These are phyloP conservation scores for Zaprionus vittiger DNA, from an alignment of 1,140 invertebrate species.

Conservation along the genomic window DNA sequence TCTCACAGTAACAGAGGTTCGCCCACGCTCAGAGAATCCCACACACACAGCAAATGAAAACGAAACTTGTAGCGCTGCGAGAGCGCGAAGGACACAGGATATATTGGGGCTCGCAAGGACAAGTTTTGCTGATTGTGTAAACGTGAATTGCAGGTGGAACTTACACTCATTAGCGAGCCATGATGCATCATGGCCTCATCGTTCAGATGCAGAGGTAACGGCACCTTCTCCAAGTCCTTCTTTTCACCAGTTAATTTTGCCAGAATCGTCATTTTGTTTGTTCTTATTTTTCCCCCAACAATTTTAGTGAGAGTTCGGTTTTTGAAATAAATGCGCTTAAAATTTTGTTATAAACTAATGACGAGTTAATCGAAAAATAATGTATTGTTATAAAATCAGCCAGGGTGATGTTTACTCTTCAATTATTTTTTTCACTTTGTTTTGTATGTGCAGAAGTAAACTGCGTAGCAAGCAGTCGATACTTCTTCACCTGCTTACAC, in stretches of 20 bases:
- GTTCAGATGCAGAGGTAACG: slow-evolving; percentile 87
- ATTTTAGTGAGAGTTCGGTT: slow-evolving; percentile 14
- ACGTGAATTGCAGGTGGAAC: slow-evolving; percentile 36
- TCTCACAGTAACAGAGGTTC: slow-evolving; percentile 21
- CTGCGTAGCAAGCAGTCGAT: slow-evolving; percentile 31
- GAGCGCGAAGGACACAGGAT: slow-evolving; percentile 53
- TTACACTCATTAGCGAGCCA: slow-evolving; percentile 71
- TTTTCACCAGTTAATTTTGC: slow-evolving; percentile 64
- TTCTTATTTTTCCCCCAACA: neutral
- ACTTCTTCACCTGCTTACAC: neutral
- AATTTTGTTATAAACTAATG: slow-evolving; percentile 27
- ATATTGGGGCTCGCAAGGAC: slow-evolving; percentile 55
- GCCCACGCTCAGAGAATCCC: slow-evolving; percentile 12
- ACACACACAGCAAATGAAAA: slow-evolving; percentile 35
- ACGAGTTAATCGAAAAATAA: slow-evolving; percentile 15
- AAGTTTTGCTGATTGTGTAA: slow-evolving; percentile 55
- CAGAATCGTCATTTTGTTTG: slow-evolving; percentile 65
- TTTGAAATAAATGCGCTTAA: slow-evolving; percentile 18
- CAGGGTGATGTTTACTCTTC: slow-evolving; percentile 44
- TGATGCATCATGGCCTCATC: slow-evolving; percentile 72
- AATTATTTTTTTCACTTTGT: slow-evolving; percentile 49
- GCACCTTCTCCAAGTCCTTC: slow-evolving; percentile 86
- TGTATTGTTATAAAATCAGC: slow-evolving; percentile 15
- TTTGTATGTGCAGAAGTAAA: slow-evolving; percentile 31
- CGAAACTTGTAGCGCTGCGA: slow-evolving; percentile 67